Conservation (phyloP, 2,113 vertebrate species). For the Corythornis cristatus region DNA sequence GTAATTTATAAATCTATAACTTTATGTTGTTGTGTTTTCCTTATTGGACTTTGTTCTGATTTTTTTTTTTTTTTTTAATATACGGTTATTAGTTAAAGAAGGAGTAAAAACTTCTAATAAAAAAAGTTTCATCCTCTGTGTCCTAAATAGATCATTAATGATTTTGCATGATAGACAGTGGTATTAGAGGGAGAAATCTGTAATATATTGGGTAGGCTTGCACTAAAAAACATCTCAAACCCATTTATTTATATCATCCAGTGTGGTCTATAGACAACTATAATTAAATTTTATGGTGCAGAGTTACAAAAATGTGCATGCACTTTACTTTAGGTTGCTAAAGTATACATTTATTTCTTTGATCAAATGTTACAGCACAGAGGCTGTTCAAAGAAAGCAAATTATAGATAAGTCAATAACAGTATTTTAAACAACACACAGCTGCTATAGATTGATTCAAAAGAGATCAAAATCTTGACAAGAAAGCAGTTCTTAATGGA, state of each 20-base stretch:
- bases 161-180: neutral
- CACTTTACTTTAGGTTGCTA: slow-evolving; percentile 69
- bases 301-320: slow-evolving; percentile 69
- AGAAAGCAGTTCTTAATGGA: slow-evolving; percentile 24
- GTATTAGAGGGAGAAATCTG: neutral
- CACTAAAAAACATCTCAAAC: neutral
- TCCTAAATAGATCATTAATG: slow-evolving; percentile 8
- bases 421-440: slow-evolving; percentile 62
- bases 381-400: slow-evolving; percentile 74
- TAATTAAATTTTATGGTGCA: slow-evolving; percentile 75
- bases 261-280: slow-evolving; percentile 70
- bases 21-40: neutral
- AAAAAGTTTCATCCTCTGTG: neutral
- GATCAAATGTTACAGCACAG: slow-evolving; percentile 76
- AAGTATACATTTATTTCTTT: slow-evolving; percentile 72
- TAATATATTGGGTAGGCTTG: neutral
- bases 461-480: slow-evolving; percentile 66
- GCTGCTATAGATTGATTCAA: slow-evolving; percentile 49
- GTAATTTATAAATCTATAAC: neutral
- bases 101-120: neutral
- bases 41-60: neutral
- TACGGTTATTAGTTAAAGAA: neutral
- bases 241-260: slow-evolving; percentile 55
- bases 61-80: slow-evolving; percentile 13
- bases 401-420: slow-evolving; percentile 72